Evolutionary conservation across 2,113 vertebrate genomes (phyloP), one percentile per base, ranked within the genome.

Genomic region (Hepsetus odoe): DNA sequence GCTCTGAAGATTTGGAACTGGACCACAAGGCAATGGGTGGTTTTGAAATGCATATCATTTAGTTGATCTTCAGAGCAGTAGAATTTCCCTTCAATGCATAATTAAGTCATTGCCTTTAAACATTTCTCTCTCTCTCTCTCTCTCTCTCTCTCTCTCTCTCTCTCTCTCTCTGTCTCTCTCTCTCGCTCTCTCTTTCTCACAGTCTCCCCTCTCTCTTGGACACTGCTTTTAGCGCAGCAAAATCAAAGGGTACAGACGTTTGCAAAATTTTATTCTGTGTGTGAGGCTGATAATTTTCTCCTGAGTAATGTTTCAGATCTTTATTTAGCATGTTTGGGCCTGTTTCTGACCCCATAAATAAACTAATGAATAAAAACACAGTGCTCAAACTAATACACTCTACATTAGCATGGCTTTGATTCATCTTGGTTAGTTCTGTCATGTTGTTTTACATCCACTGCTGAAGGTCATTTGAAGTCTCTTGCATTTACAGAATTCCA

Each of bases 391-490:
- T 80, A 72, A 20, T 66, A 62, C 40, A 80, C 56, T 73, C 26
- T n/a, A 12, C 56, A 80, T 80, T 73, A 80, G 59, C 77, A 80
- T 74, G 70, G 77, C 77, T 80, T 80, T 80, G 77, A 80, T 73
- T 80, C 20, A 28, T 67, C 59, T 73, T 46, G 33, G 59, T 62
- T 67, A 12, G 42, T 80, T 80, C 61, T 65, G 77, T 56, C 61
- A 65, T 66, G 69, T 62, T 64, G 59, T 35, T 61, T 61, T 61
- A 32, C 58, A 33, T 35, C 13, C 59, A 33, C 59, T 33, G 59
- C 28, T 65, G 46, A 79, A 79, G 77, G 70, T 79, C 77, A 79
- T 79, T 66, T 22, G 44, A 72, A 72, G 44, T 20, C 8, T 66
- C 69, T 30, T 73, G 64, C 59, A 79, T 73, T 33, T 61, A 33